Conservation (phyloP, 2,113 vertebrate species). For the Xyrauchen texanus region DNA sequence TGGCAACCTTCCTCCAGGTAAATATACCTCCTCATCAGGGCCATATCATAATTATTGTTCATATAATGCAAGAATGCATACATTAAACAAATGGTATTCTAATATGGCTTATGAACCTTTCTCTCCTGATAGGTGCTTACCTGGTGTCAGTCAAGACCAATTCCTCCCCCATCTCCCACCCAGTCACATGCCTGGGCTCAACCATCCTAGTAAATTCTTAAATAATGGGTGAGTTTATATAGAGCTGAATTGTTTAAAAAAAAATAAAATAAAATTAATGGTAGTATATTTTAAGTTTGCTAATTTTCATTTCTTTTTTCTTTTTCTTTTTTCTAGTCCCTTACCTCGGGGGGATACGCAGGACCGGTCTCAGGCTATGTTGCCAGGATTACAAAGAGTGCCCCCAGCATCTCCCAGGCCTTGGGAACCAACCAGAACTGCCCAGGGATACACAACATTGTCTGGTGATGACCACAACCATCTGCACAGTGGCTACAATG, state of each 20-base stretch:
- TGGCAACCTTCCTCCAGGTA: constrained; percentile 85
- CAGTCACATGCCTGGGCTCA: constrained; percentile 76
- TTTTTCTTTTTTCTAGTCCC: constrained; percentile 34
- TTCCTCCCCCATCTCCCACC: constrained; percentile 77
- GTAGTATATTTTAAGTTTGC: no score
- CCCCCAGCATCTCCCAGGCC: constrained; percentile 64
- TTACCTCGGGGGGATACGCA: constrained; percentile 75
- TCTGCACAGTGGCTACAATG: constrained; percentile 73
- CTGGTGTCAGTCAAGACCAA: constrained; percentile 80
- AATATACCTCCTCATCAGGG: constrained; percentile 37
- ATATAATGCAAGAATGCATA: no score
- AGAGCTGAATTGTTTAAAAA: no score
- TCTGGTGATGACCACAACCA: constrained; percentile 75
- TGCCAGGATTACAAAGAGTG: constrained; percentile 76
- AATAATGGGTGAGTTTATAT: constrained; percentile 44
- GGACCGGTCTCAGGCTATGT: constrained; percentile 77
- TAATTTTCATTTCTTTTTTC: no score
- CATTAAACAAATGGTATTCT: no score
- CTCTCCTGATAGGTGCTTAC: constrained; percentile 73
- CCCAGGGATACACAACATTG: constrained; percentile 81
- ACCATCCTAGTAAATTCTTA: constrained; percentile 80
- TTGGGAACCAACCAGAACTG: constrained; percentile 79
- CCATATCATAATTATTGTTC: background rate
- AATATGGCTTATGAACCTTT: background rate
- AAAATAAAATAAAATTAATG: no score